Percentiles rank a stretch among this genome's conserved stretches.
Conservation (phyloP, 2,888 invertebrate species). For the Acleris literana region DNA sequence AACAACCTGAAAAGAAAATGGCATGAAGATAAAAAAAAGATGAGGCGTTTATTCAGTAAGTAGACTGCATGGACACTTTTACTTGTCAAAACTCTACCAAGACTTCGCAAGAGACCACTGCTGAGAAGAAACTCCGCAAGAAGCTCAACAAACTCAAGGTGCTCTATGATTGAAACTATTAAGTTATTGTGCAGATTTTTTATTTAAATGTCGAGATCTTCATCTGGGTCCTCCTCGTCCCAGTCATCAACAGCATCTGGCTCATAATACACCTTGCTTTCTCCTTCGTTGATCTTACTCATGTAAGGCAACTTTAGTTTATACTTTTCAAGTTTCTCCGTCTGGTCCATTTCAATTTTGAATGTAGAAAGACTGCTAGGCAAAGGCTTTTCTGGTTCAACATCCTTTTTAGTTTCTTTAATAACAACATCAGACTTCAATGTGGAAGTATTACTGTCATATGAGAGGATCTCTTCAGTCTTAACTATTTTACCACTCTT, state of each 20-base stretch:
- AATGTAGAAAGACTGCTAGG: constrained; percentile 83
- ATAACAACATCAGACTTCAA: constrained; percentile 57
- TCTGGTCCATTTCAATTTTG: constrained; percentile 85
- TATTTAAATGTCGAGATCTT: constrained; percentile 88
- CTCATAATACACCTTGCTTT: constrained; percentile 88
- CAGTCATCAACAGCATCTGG: constrained; percentile 92
- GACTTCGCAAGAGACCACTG: too few species aligned
- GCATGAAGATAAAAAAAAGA: too few species aligned
- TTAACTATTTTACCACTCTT: constrained; percentile 81
- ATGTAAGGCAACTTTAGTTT: constrained; percentile 85
- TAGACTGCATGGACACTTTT: too few species aligned
- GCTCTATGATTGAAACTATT: not conserved
- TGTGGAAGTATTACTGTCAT: constrained; percentile 59
- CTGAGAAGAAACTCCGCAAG: too few species aligned
- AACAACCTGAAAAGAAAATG: not conserved
- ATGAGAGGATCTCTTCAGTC: constrained; percentile 67
- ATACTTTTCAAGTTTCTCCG: constrained; percentile 84
- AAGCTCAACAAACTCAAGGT: not conserved
- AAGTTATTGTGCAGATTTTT: constrained; percentile 53
- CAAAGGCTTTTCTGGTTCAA: constrained; percentile 64
- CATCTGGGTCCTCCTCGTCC: constrained; percentile 94
- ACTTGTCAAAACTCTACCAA: too few species aligned
- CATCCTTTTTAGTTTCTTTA: constrained; percentile 55
- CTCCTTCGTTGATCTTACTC: constrained; percentile 77
- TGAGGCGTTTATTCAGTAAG: too few species aligned